phyloP scores from a whole-genome alignment of 2,888 invertebrate species.

The Pyrgus malvae region DNA sequence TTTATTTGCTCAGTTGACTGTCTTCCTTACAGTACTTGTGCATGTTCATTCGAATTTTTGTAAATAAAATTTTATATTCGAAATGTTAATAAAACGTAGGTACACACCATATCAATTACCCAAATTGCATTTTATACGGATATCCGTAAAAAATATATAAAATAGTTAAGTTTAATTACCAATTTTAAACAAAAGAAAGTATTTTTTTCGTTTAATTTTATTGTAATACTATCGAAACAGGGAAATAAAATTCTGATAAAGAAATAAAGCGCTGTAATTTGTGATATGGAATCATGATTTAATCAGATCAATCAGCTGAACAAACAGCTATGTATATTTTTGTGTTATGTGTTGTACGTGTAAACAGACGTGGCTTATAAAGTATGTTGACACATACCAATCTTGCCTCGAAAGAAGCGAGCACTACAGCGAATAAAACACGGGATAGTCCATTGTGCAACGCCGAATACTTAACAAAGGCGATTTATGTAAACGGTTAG shows the following conservation, averaged over 20 bases:
- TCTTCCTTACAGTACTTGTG: not conserved
- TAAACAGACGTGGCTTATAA: constrained; percentile 10
- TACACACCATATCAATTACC: too few species aligned
- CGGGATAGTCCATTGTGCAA: constrained; percentile 1
- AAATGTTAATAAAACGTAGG: too few species aligned
- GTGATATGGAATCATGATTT: not conserved
- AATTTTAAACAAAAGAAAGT: too few species aligned
- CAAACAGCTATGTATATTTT: constrained; percentile 6
- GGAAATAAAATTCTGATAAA: too few species aligned
- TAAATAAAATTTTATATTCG: too few species aligned
- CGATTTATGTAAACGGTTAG: constrained; percentile 36
- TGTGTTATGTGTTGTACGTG: constrained; percentile 4
- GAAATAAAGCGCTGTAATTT: too few species aligned
- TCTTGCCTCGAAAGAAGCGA: constrained; percentile 10
- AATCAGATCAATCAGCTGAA: constrained; percentile 7
- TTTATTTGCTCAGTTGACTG: not conserved
- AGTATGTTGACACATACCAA: constrained; percentile 13
- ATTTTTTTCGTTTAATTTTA: too few species aligned
- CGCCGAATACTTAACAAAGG: constrained; percentile 32
- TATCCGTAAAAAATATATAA: too few species aligned
- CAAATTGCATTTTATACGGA: too few species aligned
- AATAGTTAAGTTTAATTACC: too few species aligned
- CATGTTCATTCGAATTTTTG: too few species aligned
- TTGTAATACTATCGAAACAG: too few species aligned
- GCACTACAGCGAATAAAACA: constrained; percentile 2